Base-by-base conservation (phyloP, 1,140 invertebrate species). In the Megalopta genalis region DNA sequence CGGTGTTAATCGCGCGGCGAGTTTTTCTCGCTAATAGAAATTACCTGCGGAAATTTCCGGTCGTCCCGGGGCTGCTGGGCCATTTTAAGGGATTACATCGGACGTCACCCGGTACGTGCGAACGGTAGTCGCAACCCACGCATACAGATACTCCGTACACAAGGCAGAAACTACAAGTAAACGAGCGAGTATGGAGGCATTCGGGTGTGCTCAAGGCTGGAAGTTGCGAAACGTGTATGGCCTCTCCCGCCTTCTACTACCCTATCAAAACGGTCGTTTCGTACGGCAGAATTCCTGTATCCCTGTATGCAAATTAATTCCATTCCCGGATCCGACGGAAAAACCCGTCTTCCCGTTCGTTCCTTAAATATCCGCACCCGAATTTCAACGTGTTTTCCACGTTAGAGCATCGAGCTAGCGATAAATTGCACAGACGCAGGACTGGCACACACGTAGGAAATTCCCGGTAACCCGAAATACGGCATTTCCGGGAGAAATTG, bases 121-220 rank as follows among this genome's bases (percentile, higher is more conserved):
- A 72, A 64, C 42, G 66, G 69, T 32, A 66, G 71, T 63, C 37
- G 64, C 39, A 39, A 54, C 1, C 71, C 54, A 67, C 39, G 32
- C 63, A 66, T 71, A 81, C 62, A 70, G 54, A 39, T 23, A 66
- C 42, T 8, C 74, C 49, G 9, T 42, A 64, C 64, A 77, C 80
- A 82, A 72, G 81, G 64, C 64, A 32, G 64, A 23, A 67, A 73
- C 49, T 64, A 78, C 64, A 59, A 70, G 46, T 37, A 46, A 72
- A 66, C 57, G 57, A 82, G 70, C 57, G 68, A 67, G 49, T 27
- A 70, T n/a, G 68, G 81, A 64, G 74, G 68, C 62, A 83, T 70
- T 77, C 65, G 67, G n/a, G 63, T 42, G 57, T 57, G 60, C 62
- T 63, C 71, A 39, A 52, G 69, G 23, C 52, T 52, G 63, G 37